Evolutionary conservation across 2,797 vertebrate species (phyloP), one percentile per base, ranked within the genome.

Genomic region (Neosilurus mollespiculum): DNA sequence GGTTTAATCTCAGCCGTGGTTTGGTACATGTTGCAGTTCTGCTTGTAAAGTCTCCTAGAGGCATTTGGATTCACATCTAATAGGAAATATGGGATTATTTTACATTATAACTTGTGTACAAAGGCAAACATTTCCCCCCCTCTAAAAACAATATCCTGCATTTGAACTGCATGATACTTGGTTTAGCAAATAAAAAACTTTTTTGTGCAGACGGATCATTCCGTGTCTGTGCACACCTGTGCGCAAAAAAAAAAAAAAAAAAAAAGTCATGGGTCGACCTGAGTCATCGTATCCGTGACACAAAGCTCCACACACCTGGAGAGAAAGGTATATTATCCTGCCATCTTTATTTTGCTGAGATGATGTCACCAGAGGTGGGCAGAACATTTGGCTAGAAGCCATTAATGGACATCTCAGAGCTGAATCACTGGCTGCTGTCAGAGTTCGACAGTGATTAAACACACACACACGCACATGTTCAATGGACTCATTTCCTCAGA

Each of bases 391-490:
- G 53, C 66, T 67, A 81, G 80, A 81, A 84, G 78, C 53, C 14
- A 34, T 51, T 81, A 81, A 84, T 61, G 62, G 62, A 69, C 51
- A 54, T 70, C 67, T 11, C 2, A 49, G 26, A 61, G 34, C 65
- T 67, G 78, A 34, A 80, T 73, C 24, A 37, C 77, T 16, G 67
- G 49, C 77, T 73, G 66, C 82, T 18, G 82, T 64, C 26, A 22
- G 22, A 56, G 37, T 11, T 6, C 24, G 65, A 79, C 66, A 43
- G 24, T 72, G 82, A 83, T 83, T 64, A 79, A 56, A 80, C 16
- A 49, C 56, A 43, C 22, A 51, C 15, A 61, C 67, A 70, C 67
- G 9, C 26, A 61, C 20, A 26, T 22, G 8, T 59, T 30, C 12
- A 43, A 58, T 66, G 49, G 69, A 64, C 22, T 65, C n/a, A 56